Base-by-base conservation (phyloP, 2,113 vertebrate genomes). In the Nibea albiflora region DNA sequence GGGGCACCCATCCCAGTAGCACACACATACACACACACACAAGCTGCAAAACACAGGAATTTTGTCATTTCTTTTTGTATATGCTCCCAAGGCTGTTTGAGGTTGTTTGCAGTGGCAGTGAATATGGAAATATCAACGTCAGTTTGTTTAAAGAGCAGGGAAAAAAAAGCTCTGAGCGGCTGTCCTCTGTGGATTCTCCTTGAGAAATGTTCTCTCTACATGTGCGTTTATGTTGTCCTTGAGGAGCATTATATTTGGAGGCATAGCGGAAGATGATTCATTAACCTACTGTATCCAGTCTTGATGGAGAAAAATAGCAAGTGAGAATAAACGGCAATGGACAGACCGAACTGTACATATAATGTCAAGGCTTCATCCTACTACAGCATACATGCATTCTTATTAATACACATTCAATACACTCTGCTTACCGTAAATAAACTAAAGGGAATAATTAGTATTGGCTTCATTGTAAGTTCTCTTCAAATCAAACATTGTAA, bases 71-170 rank as follows among this genome's bases (percentile, higher is more conserved):
- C 10, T 50, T 61, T 14, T 63, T 63, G 35, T 63, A 20, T 35
- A n/a, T 73, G 54, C 57, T 76, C 61, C 62, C 49, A 82, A 85
- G 66, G 71, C 62, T 79, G 57, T 52, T 69, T 17, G 28, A 53
- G 16, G n/a, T n/a, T 87, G 44, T 60, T 73, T 52, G 3, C 26
- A 22, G 58, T 56, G 39, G 35, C 15, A 3, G 26, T 62, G 10
- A 61, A 49, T 24, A 31, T 66, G n/a, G 5, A 70, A 70, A 78
- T 49, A 58, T 53, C 11, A 81, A 1, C 58, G 47, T 54, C 6
- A 26, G 19, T 62, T 76, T 83, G 26, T 71, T 72, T 62, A 71
- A 62, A 74, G 10, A 35, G 22, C 16, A 24, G 20, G 15, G 2
- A 5, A 24, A 56, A 54, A 53, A 50, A 57, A 24, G 16, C 57